These are phyloP conservation scores for Synanthedon tipuliformis DNA, from an alignment of 2,888 invertebrate species.

Conservation along the genomic window DNA sequence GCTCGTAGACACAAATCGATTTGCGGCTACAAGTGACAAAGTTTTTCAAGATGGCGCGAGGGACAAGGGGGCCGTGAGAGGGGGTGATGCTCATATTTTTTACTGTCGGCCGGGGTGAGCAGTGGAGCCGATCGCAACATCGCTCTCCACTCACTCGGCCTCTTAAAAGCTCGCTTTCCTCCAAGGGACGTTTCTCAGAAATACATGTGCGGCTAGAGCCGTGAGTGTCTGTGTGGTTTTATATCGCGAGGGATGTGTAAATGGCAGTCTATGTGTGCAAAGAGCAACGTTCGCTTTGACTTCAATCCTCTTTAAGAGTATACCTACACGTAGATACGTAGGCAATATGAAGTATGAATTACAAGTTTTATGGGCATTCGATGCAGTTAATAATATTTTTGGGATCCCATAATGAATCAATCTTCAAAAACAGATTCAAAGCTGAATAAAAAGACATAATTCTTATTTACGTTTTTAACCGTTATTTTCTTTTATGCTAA, in stretches of 20 bases:
- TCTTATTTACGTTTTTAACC: too few relatives aligned
- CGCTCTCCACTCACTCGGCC: conserved; percentile 64
- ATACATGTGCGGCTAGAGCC: conserved; percentile 42
- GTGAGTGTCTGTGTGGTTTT: conserved; percentile 45
- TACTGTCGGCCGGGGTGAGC: conserved; percentile 69
- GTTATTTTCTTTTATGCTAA: too few relatives aligned
- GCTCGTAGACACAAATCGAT: conserved; percentile 59
- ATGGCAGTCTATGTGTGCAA: not conserved
- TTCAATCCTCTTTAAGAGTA: not conserved
- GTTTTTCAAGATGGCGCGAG: conserved; percentile 65
- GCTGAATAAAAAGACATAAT: too few relatives aligned
- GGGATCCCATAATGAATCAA: too few relatives aligned
- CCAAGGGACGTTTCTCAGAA: conserved; percentile 49
- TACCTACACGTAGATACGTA: not conserved
- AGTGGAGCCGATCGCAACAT: conserved; percentile 66
- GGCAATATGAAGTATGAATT: too few relatives aligned
- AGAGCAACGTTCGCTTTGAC: not conserved
- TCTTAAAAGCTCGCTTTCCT: conserved; percentile 44
- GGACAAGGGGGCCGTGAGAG: conserved; percentile 18
- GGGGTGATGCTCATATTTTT: conserved; percentile 68
- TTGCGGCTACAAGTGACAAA: conserved; percentile 66
- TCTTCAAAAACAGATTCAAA: too few relatives aligned
- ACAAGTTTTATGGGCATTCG: not conserved
- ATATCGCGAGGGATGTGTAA: conserved; percentile 8
- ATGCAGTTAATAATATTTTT: not conserved